Percentiles rank a stretch among this genome's conserved stretches.
These are phyloP conservation scores for Maccullochella peelii DNA, from an alignment of 2,113 vertebrate genomes.

Conservation along the genomic window DNA sequence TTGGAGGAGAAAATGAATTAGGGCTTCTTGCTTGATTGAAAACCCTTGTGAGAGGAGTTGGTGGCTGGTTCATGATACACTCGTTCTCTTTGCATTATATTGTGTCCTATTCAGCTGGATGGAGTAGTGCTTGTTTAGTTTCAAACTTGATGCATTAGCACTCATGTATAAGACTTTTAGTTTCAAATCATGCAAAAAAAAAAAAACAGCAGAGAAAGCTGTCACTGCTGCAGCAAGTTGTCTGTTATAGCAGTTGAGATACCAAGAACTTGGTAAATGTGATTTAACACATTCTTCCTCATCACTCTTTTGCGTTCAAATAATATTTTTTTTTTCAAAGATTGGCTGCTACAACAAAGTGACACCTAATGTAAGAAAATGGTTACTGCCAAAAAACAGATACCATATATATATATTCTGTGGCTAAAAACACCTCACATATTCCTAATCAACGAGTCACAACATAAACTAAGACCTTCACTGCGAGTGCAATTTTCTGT, in stretches of 20 bases:
- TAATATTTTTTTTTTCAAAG: too few species aligned
- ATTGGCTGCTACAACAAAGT: neutral
- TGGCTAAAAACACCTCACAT: neutral
- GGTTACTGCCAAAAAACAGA: neutral
- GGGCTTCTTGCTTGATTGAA: constrained; percentile 75
- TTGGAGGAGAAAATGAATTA: constrained; percentile 77
- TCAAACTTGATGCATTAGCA: constrained; percentile 16
- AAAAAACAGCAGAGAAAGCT: neutral
- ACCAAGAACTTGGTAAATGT: neutral
- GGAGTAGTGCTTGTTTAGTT: constrained; percentile 39
- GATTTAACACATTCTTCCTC: constrained; percentile 19
- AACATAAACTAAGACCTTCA: constrained; percentile 40
- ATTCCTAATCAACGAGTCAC: constrained; percentile 18
- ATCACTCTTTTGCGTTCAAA: neutral
- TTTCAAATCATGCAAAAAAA: neutral
- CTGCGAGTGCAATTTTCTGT: constrained; percentile 38
- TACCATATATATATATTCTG: neutral
- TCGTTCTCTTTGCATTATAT: constrained; percentile 58
- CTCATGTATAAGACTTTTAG: neutral
- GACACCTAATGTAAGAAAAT: constrained; percentile 18
- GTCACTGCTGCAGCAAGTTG: neutral
- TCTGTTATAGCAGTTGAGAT: neutral
- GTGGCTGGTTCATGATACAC: constrained; percentile 61
- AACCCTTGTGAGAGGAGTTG: constrained; percentile 67
- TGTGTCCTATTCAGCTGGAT: constrained; percentile 57